These are phyloP conservation scores for Pseudochirops cupreus DNA, from an alignment of 2,797 vertebrate species.

Conservation along the genomic window DNA sequence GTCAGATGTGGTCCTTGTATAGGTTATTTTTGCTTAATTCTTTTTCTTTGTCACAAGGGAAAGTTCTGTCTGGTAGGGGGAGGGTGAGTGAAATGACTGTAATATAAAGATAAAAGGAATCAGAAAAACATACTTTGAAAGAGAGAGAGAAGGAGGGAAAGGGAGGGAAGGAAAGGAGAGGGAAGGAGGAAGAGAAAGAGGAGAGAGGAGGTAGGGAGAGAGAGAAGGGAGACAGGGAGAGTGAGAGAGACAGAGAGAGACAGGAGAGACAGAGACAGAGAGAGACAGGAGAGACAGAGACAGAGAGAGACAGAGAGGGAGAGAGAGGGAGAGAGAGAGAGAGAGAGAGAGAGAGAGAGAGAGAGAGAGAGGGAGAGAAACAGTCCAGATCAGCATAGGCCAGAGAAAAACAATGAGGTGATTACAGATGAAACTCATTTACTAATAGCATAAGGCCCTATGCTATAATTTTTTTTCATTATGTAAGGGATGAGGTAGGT, in stretches of 20 bases:
- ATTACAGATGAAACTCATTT: neutral
- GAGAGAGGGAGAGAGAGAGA: too few relatives aligned
- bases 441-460: neutral
- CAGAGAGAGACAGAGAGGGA: too few relatives aligned
- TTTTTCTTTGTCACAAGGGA: neutral
- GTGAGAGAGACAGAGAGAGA: too few relatives aligned
- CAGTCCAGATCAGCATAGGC: too few relatives aligned
- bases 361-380: too few relatives aligned
- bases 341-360: neutral
- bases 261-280: too few relatives aligned
- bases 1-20: neutral
- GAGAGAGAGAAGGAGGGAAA: neutral
- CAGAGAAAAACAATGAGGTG: neutral
- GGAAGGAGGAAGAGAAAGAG: neutral
- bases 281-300: too few relatives aligned
- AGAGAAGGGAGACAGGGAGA: neutral
- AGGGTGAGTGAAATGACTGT: neutral
- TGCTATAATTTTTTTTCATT: neutral
- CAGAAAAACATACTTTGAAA: neutral
- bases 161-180: neutral
- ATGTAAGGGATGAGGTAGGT: neutral
- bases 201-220: neutral
- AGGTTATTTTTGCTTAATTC: neutral
- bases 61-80: neutral
- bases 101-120: neutral